Base-by-base conservation (phyloP, 2,797 vertebrate species). In the Sorex maritimensis region DNA sequence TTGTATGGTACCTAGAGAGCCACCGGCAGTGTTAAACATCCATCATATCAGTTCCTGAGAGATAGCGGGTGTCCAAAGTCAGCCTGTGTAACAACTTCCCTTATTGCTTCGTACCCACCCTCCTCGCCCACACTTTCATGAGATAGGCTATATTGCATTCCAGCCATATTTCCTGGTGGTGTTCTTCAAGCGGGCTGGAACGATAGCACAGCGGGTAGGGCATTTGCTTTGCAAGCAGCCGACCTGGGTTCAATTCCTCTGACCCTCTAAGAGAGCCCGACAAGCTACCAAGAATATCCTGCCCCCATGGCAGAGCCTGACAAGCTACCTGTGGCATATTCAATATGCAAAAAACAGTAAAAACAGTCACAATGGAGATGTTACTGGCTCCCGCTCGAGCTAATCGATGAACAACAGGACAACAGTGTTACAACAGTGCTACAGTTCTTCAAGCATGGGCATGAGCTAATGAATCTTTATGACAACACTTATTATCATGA, bases 401-500 rank as follows among this genome's bases (percentile, higher is more conserved):
- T 34, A 34, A 34, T 34, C 34, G 34, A 34, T 34, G 34, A 34
- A 34, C 34, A 34, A 34, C 34, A 34, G 34, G 34, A 34, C 34
- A 34, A 34, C 34, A 34, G 34, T 34, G 34, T 34, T 34, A 34
- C 34, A 34, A 34, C 34, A 34, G 34, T 34, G 34, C 34, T 34
- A 34, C 34, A 34, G 21, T 28, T 94, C 67, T 30, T 83, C 78
- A 82, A 86, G 84, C 30, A 82, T 0, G 1, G 44, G n/a, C 28
- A 6, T 65, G 24, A 81, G 38, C 23, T 52, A 86, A 93, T 38
- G 38, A 65, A 17, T 69, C 65, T 93, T 88, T 28, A 5, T 84
- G 41, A 78, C 14, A 46, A 30, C 7, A 23, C 17, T 9, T 58
- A 9, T 28, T 69, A 41, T 74, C 10, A 44, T 8, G 7, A 74